Percentiles rank a stretch among this genome's conserved stretches.
These are phyloP conservation scores for Lates japonicus DNA, from an alignment of 2,797 vertebrate genomes.

Conservation along the genomic window DNA sequence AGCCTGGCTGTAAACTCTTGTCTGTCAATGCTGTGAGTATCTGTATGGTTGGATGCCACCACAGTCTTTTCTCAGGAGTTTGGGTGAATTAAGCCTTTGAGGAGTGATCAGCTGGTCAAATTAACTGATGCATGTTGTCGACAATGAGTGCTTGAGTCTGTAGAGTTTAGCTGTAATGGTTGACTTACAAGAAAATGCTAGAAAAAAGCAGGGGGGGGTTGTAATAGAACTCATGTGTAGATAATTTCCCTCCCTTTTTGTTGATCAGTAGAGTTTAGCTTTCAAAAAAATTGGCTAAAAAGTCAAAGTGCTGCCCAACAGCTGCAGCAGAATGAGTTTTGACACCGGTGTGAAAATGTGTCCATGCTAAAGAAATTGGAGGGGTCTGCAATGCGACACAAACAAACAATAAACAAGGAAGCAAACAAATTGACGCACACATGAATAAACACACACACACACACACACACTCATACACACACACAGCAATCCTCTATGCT, in stretches of 20 bases:
- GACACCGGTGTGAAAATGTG: conserved; percentile 70
- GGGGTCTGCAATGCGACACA: conserved; percentile 73
- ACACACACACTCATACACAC: conserved; percentile 26
- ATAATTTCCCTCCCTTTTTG: conserved; percentile 44
- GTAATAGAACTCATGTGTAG: conserved; percentile 24
- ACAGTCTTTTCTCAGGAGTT: not conserved
- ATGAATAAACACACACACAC: conserved; percentile 5
- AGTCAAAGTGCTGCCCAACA: conserved; percentile 68
- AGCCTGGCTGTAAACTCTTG: not conserved
- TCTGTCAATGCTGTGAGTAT: not conserved
- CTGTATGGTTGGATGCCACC: no score
- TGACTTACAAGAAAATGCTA: not conserved
- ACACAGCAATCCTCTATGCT: conserved; percentile 62
- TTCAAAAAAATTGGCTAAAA: conserved; percentile 40
- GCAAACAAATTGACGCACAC: conserved; percentile 57
- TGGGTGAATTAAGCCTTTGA: not conserved
- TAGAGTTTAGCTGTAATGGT: not conserved
- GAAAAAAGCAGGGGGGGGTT: not conserved
- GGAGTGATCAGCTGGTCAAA: not conserved
- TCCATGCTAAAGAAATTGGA: conserved; percentile 75
- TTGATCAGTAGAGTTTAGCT: conserved; percentile 10
- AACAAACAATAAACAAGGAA: conserved; percentile 81
- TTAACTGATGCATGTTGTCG: not conserved
- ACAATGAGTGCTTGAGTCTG: not conserved
- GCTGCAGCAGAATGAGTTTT: conserved; percentile 71